Conservation (phyloP, 2,888 invertebrate species). For the Pollenia angustigena region DNA sequence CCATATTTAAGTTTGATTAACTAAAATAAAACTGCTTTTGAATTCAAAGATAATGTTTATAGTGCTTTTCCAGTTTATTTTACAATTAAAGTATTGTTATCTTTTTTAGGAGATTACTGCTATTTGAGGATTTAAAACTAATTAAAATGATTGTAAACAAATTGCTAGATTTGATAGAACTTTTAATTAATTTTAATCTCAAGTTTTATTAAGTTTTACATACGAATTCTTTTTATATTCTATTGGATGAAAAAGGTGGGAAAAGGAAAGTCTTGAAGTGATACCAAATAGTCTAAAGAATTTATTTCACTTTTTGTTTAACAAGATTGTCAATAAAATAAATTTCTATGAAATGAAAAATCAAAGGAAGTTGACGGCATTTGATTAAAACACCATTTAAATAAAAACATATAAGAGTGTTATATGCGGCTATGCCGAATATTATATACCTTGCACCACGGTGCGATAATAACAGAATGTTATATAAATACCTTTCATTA, state of each 20-base stretch:
- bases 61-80: neutral
- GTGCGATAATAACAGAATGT: too few species aligned
- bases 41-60: neutral
- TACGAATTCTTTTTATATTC: neutral
- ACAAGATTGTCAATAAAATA: too few species aligned
- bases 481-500: too few species aligned
- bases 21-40: slow-evolving; percentile 7
- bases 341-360: too few species aligned
- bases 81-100: neutral
- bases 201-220: slow-evolving; percentile 6
- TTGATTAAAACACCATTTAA: too few species aligned
- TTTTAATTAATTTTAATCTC: slow-evolving; percentile 51
- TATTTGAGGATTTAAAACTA: slow-evolving; percentile 25
- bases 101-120: slow-evolving; percentile 3
- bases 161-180: neutral
- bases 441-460: too few species aligned
- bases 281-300: too few species aligned
- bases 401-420: too few species aligned
- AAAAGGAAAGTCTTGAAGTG: too few species aligned
- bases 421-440: too few species aligned
- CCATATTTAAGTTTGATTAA: slow-evolving; percentile 29
- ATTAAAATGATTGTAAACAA: slow-evolving; percentile 31
- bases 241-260: neutral
- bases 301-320: too few species aligned
- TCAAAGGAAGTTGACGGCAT: too few species aligned